These are phyloP conservation scores for Lepus townsendii DNA, from an alignment of 2,797 vertebrate species.

Conservation along the genomic window DNA sequence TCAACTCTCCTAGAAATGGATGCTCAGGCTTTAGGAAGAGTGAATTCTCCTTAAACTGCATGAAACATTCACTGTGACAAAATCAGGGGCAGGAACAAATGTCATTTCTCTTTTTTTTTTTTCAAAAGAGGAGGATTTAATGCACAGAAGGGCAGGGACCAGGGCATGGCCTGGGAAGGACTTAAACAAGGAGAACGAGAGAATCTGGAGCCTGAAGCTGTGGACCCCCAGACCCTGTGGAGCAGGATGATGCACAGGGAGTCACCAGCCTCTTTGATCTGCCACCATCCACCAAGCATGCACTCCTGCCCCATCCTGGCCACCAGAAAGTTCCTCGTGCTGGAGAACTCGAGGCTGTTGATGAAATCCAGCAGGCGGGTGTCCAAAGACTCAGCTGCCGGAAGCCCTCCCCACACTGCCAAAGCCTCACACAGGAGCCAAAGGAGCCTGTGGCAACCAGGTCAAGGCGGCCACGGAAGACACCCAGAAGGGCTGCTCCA, in stretches of 20 bases:
- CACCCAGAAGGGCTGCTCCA: slow-evolving; percentile 94
- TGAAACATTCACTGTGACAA: not conserved
- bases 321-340: slow-evolving; percentile 93
- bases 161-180: not conserved
- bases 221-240: slow-evolving; percentile 66
- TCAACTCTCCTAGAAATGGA: slow-evolving; percentile 19
- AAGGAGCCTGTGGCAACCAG: slow-evolving; percentile 95
- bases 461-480: slow-evolving; percentile 93
- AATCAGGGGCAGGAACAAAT: not conserved
- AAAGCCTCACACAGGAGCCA: slow-evolving; percentile 91
- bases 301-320: slow-evolving; percentile 96
- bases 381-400: slow-evolving; percentile 90
- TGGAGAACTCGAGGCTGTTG: slow-evolving; percentile 96
- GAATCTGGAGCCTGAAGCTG: not conserved
- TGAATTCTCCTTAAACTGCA: not conserved
- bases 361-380: slow-evolving; percentile 95
- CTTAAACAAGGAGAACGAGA: not conserved
- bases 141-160: not conserved
- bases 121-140: not conserved
- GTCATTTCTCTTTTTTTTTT: too few species aligned
- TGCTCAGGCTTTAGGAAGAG: not conserved
- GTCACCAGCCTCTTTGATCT: slow-evolving; percentile 94
- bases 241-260: slow-evolving; percentile 95
- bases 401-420: slow-evolving; percentile 93
- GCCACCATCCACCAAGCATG: slow-evolving; percentile 97